These are phyloP conservation scores for Holothuria leucospilota DNA, from an alignment of 53 echinoderm and acorn worm genomes.

Conservation along the genomic window DNA sequence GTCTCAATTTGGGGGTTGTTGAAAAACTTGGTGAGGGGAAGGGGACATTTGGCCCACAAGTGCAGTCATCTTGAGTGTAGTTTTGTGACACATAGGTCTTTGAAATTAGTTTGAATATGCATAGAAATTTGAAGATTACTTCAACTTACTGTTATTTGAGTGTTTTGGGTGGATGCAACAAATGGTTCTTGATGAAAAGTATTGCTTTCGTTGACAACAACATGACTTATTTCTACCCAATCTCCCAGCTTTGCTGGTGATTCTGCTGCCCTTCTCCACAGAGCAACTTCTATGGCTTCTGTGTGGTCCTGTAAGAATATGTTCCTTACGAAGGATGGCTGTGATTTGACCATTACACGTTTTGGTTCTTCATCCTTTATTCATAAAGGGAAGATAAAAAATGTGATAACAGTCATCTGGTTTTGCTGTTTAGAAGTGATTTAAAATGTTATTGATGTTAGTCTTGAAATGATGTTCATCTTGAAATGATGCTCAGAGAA, in stretches of 20 bases:
- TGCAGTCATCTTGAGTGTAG: too few relatives aligned
- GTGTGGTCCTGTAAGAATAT: background rate
- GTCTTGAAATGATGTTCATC: too few relatives aligned
- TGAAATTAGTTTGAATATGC: too few relatives aligned
- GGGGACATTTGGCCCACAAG: too few relatives aligned
- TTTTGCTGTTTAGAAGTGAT: too few relatives aligned
- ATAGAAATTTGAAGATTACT: too few relatives aligned
- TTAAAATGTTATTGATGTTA: too few relatives aligned
- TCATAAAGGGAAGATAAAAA: background rate
- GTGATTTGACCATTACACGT: background rate
- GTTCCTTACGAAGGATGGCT: background rate
- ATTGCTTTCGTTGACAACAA: constrained; percentile 2
- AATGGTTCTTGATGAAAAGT: background rate
- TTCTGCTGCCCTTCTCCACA: background rate
- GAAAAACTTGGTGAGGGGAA: too few relatives aligned
- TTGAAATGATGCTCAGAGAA: too few relatives aligned
- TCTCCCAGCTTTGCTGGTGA: background rate
- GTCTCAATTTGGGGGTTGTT: too few relatives aligned
- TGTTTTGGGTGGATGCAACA: constrained; percentile 3
- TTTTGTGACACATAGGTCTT: too few relatives aligned
- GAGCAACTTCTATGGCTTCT: background rate
- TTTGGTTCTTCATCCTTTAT: background rate
- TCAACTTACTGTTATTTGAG: background rate
- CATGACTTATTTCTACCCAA: background rate
- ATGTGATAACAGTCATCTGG: too few relatives aligned